phyloP scores from a whole-genome alignment of 2,797 vertebrate genomes.

The Heterohyrax brucei region DNA sequence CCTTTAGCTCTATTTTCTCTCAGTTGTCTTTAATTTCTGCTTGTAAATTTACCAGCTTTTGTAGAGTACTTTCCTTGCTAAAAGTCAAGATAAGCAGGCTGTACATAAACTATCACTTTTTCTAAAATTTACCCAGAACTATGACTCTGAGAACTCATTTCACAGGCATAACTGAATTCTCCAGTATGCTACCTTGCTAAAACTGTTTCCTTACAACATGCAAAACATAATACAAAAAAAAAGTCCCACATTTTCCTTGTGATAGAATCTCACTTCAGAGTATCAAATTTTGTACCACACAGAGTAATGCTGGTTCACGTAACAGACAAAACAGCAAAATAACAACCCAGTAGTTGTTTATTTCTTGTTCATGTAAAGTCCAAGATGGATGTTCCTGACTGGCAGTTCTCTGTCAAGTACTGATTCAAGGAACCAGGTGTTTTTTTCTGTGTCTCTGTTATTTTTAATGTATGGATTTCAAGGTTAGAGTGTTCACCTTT shows the following conservation, averaged over 20 bases:
- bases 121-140: background rate
- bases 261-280: background rate
- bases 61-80: background rate
- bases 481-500: background rate
- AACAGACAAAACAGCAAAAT: background rate
- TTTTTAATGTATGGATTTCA: background rate
- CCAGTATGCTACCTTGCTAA: background rate
- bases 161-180: background rate
- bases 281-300: background rate
- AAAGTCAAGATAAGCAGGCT: background rate
- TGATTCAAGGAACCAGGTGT: background rate
- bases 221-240: background rate
- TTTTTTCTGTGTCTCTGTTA: background rate
- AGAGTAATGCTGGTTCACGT: background rate
- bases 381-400: background rate
- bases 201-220: background rate
- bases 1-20: slow-evolving; percentile 10
- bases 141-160: background rate
- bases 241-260: background rate
- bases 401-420: background rate
- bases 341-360: background rate
- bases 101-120: background rate
- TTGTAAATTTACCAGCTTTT: background rate
- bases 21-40: background rate
- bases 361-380: background rate